phyloP scores from a whole-genome alignment of 2,888 invertebrate species.

The Drosophila parthenogenetica region DNA sequence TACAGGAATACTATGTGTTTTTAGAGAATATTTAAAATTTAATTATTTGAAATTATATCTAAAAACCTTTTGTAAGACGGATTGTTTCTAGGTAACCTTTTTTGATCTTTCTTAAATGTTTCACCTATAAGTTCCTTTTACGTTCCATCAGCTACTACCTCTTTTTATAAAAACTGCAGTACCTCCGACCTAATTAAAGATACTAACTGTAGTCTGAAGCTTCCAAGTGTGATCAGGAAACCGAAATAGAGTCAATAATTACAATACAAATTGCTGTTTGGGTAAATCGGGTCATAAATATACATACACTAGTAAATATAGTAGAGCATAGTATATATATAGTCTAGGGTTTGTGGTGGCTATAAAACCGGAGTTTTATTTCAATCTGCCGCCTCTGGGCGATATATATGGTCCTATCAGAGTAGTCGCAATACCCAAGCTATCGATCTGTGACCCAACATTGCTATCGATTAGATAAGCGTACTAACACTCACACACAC shows the following conservation, averaged over 20 bases:
- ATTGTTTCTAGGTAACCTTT: too few species aligned
- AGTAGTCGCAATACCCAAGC: slow-evolving; percentile 34
- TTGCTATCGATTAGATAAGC: slow-evolving; percentile 71
- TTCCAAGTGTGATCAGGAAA: slow-evolving; percentile 26
- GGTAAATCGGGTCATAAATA: slow-evolving; percentile 73
- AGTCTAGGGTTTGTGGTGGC: slow-evolving; percentile 49
- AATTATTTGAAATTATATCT: too few species aligned
- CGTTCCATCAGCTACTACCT: not conserved
- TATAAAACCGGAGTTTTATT: slow-evolving; percentile 79
- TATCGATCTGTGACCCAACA: slow-evolving; percentile 77
- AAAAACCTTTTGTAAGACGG: too few species aligned
- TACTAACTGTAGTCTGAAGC: slow-evolving; percentile 8
- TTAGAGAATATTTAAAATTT: too few species aligned
- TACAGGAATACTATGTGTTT: not conserved
- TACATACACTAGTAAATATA: slow-evolving; percentile 7
- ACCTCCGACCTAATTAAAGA: not conserved
- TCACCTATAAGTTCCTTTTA: not conserved
- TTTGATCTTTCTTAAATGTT: too few species aligned
- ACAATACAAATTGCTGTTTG: slow-evolving; percentile 74
- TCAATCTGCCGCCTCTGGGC: slow-evolving; percentile 78
- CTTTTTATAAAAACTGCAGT: not conserved
- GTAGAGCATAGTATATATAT: not conserved
- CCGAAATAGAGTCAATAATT: slow-evolving; percentile 64
- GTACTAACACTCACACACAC: not conserved
- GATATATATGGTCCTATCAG: slow-evolving; percentile 61